phyloP scores from a whole-genome alignment of 2,797 vertebrate genomes.

The Cephalopachus bancanus region DNA sequence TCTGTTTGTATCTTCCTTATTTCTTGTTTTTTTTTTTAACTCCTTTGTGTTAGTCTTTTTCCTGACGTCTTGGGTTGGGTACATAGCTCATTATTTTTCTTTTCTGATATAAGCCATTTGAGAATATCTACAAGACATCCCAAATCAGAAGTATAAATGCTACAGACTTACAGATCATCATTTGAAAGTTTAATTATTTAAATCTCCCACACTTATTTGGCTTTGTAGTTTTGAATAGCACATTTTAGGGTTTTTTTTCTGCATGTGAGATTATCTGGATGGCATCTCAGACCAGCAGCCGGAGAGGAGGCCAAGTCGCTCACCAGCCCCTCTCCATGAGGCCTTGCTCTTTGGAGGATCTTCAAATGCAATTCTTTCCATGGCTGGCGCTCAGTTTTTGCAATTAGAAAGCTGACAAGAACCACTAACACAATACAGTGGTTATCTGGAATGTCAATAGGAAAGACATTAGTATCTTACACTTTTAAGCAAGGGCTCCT shows the following conservation, averaged over 20 bases:
- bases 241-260: neutral
- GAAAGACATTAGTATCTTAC: neutral
- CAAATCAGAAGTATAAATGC: neutral
- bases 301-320: neutral
- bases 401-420: neutral
- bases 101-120: neutral
- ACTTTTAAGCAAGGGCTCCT: neutral
- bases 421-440: neutral
- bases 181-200: neutral
- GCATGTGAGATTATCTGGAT: too few species aligned
- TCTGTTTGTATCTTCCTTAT: neutral
- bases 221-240: neutral
- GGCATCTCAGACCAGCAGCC: neutral
- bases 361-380: neutral
- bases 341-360: neutral
- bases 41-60: neutral
- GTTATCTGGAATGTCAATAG: too few species aligned
- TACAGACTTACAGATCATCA: neutral
- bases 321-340: neutral
- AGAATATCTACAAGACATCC: neutral
- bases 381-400: neutral
- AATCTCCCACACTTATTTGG: neutral
- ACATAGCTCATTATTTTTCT: neutral
- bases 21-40: neutral
- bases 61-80: neutral